Evolutionary conservation across 1,140 invertebrate species (phyloP), one percentile per base, ranked within the genome.

Genomic region (Brachionus koreanus): DNA sequence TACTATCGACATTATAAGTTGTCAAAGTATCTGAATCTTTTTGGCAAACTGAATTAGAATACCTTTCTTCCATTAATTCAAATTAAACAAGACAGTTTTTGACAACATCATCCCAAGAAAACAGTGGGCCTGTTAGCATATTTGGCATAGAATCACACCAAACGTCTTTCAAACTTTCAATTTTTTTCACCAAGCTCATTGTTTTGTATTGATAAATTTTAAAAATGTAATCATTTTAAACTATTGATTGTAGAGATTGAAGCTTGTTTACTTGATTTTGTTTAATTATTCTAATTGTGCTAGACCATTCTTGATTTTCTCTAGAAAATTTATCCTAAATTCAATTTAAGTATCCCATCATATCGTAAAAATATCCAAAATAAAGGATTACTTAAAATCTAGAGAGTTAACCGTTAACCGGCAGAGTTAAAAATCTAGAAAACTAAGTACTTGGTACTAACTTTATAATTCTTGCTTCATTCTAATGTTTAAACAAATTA

Each of bases 51-150:
- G 29, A 35, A 19, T 25, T 74, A 5, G 49, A 49, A 42, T 29
- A 82, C 16, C 63, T 67, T 57, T 82, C 52, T 52, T 57, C 65
- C 5, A 52, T 33, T 12, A 29, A 63, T 82, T 83, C 76, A 35
- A 61, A 79, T 43, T 35, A 79, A 35, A 79, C 57, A 65, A 25
- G 87, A 86, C 88, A 88, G 83, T 89, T 89, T 3, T 85, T 85
- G 42, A 87, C 84, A 39, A 89, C 81, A 83, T 89, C 88, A 84
- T 89, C 87, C 87, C 88, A 88, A 6, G 88, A 84, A 37, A 84
- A 83, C 5, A 86, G 83, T 23, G 87, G 83, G 82, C 88, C 87
- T 16, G 86, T 83, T 12, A 86, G 79, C 3, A 83, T 33, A 83
- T 87, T 85, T 35, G 87, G 86, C 74, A 76, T 83, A 37, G 87